Evolutionary conservation across 2,888 invertebrate species (phyloP).

Genomic region (Ganaspis brasiliensis): DNA sequence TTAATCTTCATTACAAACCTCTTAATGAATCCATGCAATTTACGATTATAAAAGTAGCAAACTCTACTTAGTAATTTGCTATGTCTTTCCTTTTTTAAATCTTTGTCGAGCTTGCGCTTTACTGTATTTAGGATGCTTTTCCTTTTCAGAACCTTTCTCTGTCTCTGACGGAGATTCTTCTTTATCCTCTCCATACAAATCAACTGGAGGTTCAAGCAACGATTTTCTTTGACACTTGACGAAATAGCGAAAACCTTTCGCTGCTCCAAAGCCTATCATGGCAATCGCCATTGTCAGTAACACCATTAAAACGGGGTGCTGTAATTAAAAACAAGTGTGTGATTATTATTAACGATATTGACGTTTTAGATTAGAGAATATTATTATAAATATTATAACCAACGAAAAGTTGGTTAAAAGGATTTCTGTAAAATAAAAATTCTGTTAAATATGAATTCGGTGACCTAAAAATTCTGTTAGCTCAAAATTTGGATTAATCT

Average conservation of each 20-base stretch:
- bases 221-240: slow-evolving; percentile 82
- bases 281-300: slow-evolving; percentile 86
- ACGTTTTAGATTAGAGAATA: neutral
- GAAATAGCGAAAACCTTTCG: slow-evolving; percentile 83
- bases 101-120: slow-evolving; percentile 89
- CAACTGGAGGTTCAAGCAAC: slow-evolving; percentile 82
- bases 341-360: slow-evolving; percentile 34
- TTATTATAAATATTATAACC: no score
- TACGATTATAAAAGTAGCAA: neutral
- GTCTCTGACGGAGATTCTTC: slow-evolving; percentile 64
- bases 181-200: slow-evolving; percentile 78
- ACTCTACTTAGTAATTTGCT: slow-evolving; percentile 65
- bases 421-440: no score
- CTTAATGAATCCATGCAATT: neutral
- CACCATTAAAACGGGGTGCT: slow-evolving; percentile 89
- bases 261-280: slow-evolving; percentile 86
- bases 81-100: slow-evolving; percentile 88
- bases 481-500: no score
- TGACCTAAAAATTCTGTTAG: no score
- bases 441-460: no score
- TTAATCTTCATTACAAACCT: neutral
- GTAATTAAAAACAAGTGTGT: slow-evolving; percentile 65
- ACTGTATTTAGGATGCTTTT: slow-evolving; percentile 83
- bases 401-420: no score
- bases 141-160: slow-evolving; percentile 70